Percentiles rank a stretch among this genome's conserved stretches.
These are phyloP conservation scores for Falco novaeseelandiae DNA, from an alignment of 2,797 vertebrate genomes.

Conservation along the genomic window DNA sequence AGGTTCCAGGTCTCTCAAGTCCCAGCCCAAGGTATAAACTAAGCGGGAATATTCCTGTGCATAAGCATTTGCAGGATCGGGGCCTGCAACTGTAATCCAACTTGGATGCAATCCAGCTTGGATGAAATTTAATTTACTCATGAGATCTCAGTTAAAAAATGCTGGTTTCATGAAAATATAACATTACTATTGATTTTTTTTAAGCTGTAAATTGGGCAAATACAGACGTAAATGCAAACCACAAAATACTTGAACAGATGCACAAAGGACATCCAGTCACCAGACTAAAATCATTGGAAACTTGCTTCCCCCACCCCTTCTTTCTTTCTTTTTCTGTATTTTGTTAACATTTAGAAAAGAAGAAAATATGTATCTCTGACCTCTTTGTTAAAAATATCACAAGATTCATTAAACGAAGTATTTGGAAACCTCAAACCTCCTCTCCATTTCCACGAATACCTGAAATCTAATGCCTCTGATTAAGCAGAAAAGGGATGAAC, in stretches of 20 bases:
- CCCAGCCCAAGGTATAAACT: background rate
- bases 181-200: constrained; percentile 70
- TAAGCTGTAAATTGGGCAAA: constrained; percentile 69
- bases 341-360: constrained; percentile 49
- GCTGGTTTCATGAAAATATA: constrained; percentile 69
- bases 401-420: constrained; percentile 34
- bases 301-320: background rate
- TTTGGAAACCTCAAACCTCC: constrained; percentile 51
- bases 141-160: constrained; percentile 61
- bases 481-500: constrained; percentile 40
- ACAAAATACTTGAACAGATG: constrained; percentile 73
- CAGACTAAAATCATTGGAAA: constrained; percentile 58
- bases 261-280: constrained; percentile 65
- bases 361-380: constrained; percentile 40
- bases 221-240: constrained; percentile 72
- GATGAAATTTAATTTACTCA: constrained; percentile 69
- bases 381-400: constrained; percentile 58
- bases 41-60: background rate
- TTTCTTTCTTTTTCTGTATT: constrained; percentile 45
- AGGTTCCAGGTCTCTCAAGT: constrained; percentile 45
- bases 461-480: constrained; percentile 58
- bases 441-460: constrained; percentile 49
- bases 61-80: background rate
- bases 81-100: constrained; percentile 8
- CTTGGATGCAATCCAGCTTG: constrained; percentile 52